Evolutionary conservation across 1,140 invertebrate species (phyloP), one percentile per base, ranked within the genome.

Genomic region (Sminthurides bifidus): DNA sequence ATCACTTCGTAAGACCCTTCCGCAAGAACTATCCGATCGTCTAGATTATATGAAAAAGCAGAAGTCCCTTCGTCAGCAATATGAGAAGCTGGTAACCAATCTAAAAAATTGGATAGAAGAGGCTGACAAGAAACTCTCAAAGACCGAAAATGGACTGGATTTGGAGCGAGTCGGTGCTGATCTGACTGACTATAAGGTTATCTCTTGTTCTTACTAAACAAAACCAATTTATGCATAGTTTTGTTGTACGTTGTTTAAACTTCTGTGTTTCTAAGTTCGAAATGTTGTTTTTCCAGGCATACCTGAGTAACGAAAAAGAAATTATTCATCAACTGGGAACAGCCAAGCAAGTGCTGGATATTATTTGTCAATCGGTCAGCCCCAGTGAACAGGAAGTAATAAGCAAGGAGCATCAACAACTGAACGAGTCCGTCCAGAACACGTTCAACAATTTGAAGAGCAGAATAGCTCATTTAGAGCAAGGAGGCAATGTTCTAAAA

Each of bases 21-120:
- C 87, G 0, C 75, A 78, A 24, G 86, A 90, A 68, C 72, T 92
- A 58, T 77, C 82, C 45, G 87, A 89, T 46, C 75, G 85, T 52
- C 77, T 79, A 41, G 81, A 82, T 68, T 87, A 92, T 71, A 69
- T 92, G 26, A 78, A 82, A 52, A 81, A 79, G 53, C 91, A 91
- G 66, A 82, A 84, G 65, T 78, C 82, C 61, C 78, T 85, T 54
- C 77, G 89, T 31, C 71, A 84, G 26, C 81, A 86, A 62, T 85
- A 86, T 61, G 72, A 79, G 64, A 72, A 75, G 56, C 70, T 84
- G 4, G 80, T 84, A 24, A 79, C 85, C n/a, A 84, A 82, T 72
- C 76, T 94, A 2, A 81, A 79, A 57, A 77, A 78, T 31, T 96
- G 91, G 91, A 79, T 92, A 0, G 79, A 82, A 58, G 85, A 90